Evolutionary conservation across 2,113 vertebrate species (phyloP).

Genomic region (Rostratula benghalensis): DNA sequence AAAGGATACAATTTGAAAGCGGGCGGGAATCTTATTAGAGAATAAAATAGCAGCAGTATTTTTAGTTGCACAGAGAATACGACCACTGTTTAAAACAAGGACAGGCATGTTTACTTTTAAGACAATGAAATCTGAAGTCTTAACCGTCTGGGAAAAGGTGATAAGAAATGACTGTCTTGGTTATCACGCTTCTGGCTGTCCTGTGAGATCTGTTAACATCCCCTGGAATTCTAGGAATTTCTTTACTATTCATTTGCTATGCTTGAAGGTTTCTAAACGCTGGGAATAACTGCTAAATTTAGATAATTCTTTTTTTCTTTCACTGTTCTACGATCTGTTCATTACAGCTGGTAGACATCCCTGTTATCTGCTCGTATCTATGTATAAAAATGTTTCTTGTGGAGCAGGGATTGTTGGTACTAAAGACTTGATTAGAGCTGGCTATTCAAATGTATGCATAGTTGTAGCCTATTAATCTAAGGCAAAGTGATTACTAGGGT

Average conservation of each 20-base stretch:
- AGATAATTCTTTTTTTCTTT: neutral
- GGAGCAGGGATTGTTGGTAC: neutral
- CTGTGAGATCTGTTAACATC: constrained; percentile 50
- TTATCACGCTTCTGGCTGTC: constrained; percentile 43
- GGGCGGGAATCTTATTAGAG: neutral
- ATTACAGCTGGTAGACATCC: neutral
- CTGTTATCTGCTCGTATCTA: neutral
- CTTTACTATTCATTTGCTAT: constrained; percentile 19
- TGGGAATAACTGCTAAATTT: neutral
- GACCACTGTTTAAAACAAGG: neutral
- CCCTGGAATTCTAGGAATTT: constrained; percentile 65
- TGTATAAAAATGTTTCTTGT: neutral
- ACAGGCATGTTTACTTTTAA: constrained; percentile 3
- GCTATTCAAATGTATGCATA: neutral
- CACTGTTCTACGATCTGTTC: neutral
- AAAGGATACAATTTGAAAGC: neutral
- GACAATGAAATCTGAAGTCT: constrained; percentile 36
- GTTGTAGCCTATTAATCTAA: neutral
- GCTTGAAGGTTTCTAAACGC: constrained; percentile 1
- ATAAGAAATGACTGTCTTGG: constrained; percentile 11
- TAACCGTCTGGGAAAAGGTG: constrained; percentile 22
- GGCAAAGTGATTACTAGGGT: neutral
- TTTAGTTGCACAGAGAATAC: neutral
- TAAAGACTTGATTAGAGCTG: neutral
- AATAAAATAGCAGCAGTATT: neutral